Base-by-base conservation (phyloP, 2,797 vertebrate species). In the Acestrorhynchus altus region DNA sequence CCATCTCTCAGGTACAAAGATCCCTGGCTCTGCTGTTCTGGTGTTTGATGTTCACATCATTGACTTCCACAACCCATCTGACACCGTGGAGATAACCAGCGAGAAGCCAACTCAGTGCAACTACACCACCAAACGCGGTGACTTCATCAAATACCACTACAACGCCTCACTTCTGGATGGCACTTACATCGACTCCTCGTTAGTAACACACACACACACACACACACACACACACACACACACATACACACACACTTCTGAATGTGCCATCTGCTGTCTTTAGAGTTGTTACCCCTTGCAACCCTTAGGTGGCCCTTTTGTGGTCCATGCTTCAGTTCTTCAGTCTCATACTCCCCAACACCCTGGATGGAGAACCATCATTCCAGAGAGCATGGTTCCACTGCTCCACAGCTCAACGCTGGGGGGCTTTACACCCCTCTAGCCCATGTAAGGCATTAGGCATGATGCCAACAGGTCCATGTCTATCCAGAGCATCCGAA, bases 81-180 rank as follows among this genome's bases (percentile, higher is more conserved):
- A 99, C 86, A 93, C 80, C 0, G 94, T 96, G 0, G 88, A 90
- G 82, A 74, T 98, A 81, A 94, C 86, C 0, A 91, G 94, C 40
- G 91, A 91, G 82, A 96, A 94, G 83, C 97, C 98, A 7, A 90
- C 91, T 0, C 89, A 93, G 59, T 99, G 98, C 83, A 91, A 89
- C 0, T 85, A 91, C 16, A 87, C 90, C 69, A 95, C 94, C 57
- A 98, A 97, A 91, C 98, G 96, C 81, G 98, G 97, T 1, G 98
- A 99, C 86, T 99, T 96, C 79, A 46, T 99, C 77, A 99, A 98
- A 85, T 98, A 98, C 69, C 97, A 98, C 90, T 99, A 99, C 90
- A 99, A 99, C 0, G 97, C 96, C 46, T 93, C 95, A 0, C 94
- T 98, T 49, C 90, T 98, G 92, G 98, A 99, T 4, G 96, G 96